Base-by-base conservation (phyloP, 2,113 vertebrate genomes). In the Cynopterus brachyotis region DNA sequence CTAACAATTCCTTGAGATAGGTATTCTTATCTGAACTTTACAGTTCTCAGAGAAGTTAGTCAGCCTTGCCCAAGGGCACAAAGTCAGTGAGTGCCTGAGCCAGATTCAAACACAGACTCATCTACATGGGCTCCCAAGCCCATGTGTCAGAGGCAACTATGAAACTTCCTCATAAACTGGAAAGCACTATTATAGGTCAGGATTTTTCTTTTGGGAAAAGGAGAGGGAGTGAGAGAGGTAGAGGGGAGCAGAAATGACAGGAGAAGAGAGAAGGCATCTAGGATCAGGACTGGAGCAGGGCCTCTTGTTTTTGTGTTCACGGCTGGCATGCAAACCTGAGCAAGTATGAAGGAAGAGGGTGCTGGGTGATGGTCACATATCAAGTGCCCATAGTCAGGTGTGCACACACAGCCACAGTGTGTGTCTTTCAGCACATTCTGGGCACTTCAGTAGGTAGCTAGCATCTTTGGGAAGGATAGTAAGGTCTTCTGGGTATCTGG, bases 351-450 rank as follows among this genome's bases (percentile, higher is more conserved):
- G 1, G 6, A 12, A 62, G 6, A 13, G 67, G 28, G 15, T 0
- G 2, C n/a, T 13, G 64, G 45, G 16, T 30, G 42, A 9, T 28
- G 17, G 6, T 55, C 4, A 28, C 0, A 0, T 37, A n/a, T 17
- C 76, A 81, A n/a, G 37, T 37, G 16, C 17, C 50, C 35, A 16
- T 9, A 26, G 16, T 59, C 4, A n/a, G 45, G 8, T 16, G 35
- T 26, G 3, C 20, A 50, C 28, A 55, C 8, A 3, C 4, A 3
- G 50, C 5, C 5, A 66, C 7, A 4, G 13, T 47, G 13, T 42
- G 32, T 45, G 76, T 75, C 53, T 60, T 60, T 47, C 22, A 40
- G 26, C 5, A n/a, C 20, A 45, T 42, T 42, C 47, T 19, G 8
- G 32, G 40, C 32, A 42, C 26, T 57, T 40, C 26, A 11, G 55